Percentiles rank a stretch among this genome's conserved stretches.
Evolutionary conservation across 2,113 vertebrate genomes (phyloP).

Genomic region (Pongo abelii): DNA sequence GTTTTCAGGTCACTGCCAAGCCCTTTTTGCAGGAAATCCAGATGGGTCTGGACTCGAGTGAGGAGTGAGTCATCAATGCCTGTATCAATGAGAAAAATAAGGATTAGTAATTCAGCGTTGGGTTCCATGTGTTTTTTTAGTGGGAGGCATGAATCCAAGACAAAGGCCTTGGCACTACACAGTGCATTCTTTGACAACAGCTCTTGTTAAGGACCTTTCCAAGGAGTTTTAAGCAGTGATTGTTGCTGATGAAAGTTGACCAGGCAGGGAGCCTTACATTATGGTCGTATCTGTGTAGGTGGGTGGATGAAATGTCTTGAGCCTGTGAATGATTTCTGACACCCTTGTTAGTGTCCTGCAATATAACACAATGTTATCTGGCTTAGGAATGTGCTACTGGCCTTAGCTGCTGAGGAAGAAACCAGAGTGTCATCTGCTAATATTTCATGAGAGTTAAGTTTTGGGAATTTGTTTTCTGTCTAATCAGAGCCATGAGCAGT

Average conservation of each 20-base stretch:
- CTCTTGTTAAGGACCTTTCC: neutral
- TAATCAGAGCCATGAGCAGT: neutral
- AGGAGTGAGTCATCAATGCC: neutral
- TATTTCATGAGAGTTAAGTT: neutral
- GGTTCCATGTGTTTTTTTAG: neutral
- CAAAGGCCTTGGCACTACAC: neutral
- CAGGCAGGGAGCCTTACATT: neutral
- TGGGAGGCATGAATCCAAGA: neutral
- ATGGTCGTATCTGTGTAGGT: neutral
- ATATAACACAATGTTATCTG: neutral
- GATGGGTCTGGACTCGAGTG: neutral
- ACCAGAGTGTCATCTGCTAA: neutral
- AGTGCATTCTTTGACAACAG: neutral
- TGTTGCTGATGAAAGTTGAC: slow-evolving; percentile 3
- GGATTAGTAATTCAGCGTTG: neutral
- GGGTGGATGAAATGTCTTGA: neutral
- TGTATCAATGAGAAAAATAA: slow-evolving; percentile 17
- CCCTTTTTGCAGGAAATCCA: neutral
- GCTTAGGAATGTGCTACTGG: neutral
- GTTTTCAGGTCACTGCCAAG: slow-evolving; percentile 37
- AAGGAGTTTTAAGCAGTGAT: neutral
- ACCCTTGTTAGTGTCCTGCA: neutral
- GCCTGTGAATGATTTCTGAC: neutral
- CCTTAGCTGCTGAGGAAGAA: neutral
- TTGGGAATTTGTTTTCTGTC: neutral